Conservation (phyloP, 2,888 invertebrate genomes). For the Heliconius cydno region DNA sequence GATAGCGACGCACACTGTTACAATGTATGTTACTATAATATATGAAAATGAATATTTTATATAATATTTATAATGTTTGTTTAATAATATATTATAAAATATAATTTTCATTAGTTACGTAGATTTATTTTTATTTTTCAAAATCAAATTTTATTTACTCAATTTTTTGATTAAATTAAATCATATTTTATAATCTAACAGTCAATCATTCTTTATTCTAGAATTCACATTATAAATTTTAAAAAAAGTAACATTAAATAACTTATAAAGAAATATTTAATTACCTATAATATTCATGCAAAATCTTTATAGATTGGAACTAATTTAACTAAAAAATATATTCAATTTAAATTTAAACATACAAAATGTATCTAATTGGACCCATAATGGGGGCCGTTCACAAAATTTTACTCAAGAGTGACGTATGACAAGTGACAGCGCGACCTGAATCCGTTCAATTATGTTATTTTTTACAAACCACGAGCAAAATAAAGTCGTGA, state of each 20-base stretch:
- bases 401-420: conserved; percentile 9
- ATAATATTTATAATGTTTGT: not conserved
- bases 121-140: not conserved
- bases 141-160: not conserved
- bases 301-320: not conserved
- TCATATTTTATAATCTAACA: too few species aligned
- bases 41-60: not conserved
- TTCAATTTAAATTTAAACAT: conserved; percentile 23
- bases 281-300: not conserved
- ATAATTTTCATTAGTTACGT: not conserved
- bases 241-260: too few species aligned
- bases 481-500: conserved; percentile 34
- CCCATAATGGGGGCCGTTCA: conserved; percentile 14
- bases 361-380: conserved; percentile 33
- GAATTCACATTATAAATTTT: too few species aligned
- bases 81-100: too few species aligned
- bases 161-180: too few species aligned
- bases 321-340: conserved; percentile 2
- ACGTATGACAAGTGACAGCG: conserved; percentile 36
- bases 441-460: conserved; percentile 36
- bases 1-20: conserved; percentile 49
- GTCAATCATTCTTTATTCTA: too few species aligned
- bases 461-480: conserved; percentile 39
- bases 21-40: not conserved
- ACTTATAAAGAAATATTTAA: not conserved